These are phyloP conservation scores for Drosophila ezoana DNA, from an alignment of 2,888 invertebrate species.

Conservation along the genomic window DNA sequence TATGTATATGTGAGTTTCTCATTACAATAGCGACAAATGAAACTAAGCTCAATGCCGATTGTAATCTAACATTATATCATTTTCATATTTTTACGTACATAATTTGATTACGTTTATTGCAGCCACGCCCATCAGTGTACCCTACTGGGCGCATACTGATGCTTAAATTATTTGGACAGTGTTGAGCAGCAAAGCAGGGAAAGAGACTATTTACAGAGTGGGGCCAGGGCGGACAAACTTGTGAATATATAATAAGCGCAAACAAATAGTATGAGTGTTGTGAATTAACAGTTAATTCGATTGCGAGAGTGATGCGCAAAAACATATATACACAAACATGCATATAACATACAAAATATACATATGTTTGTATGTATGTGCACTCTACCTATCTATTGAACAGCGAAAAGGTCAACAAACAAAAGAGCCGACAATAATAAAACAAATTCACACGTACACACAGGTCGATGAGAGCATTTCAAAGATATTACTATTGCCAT, in stretches of 20 bases:
- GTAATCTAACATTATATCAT: conserved; percentile 56
- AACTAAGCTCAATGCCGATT: conserved; percentile 51
- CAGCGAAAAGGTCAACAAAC: conserved; percentile 71
- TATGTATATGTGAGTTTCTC: conserved; percentile 1
- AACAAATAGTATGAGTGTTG: conserved; percentile 53
- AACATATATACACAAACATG: neutral
- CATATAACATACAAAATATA: neutral
- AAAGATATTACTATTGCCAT: conserved; percentile 52
- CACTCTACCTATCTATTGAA: conserved; percentile 43
- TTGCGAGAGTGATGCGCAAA: conserved; percentile 27
- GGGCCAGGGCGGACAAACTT: conserved; percentile 46
- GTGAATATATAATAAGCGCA: conserved; percentile 59
- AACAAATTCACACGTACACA: conserved; percentile 61
- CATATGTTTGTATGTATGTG: conserved; percentile 9
- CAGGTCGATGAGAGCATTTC: conserved; percentile 40
- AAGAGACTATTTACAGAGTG: neutral
- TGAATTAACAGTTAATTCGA: conserved; percentile 41
- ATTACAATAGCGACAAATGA: conserved; percentile 27
- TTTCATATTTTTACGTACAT: conserved; percentile 26
- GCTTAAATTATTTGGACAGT: conserved; percentile 39
- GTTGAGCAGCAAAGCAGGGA: conserved; percentile 7
- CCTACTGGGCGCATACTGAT: neutral
- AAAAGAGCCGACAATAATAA: conserved; percentile 59
- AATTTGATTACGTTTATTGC: conserved; percentile 52
- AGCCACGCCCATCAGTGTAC: neutral